Conservation (phyloP, 1,140 invertebrate genomes). For the Trypoxylus dichotomus region DNA sequence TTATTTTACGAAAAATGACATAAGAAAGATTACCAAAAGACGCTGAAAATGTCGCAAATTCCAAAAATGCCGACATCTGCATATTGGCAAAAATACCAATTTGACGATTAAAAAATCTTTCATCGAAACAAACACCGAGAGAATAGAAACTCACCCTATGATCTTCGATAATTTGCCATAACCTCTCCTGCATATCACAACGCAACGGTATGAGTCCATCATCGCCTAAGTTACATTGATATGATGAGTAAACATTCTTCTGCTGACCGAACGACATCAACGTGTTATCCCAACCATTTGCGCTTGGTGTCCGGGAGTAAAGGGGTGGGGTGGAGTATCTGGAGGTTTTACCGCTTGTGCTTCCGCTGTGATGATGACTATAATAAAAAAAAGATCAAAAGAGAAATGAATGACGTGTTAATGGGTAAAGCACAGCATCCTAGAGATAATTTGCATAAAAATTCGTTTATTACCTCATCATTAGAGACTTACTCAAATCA, state of each 20-base stretch:
- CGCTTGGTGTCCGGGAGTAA: conserved; percentile 53
- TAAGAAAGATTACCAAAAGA: no score
- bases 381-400: not conserved
- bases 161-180: conserved; percentile 78
- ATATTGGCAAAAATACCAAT: no score
- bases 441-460: no score
- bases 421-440: no score
- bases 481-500: no score
- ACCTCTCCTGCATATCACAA: conserved; percentile 75
- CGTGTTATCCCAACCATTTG: conserved; percentile 45
- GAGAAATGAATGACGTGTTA: not conserved
- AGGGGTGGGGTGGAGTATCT: conserved; percentile 51
- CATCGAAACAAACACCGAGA: not conserved
- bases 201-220: conserved; percentile 79
- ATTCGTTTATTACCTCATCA: no score
- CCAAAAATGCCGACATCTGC: no score
- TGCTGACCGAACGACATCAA: conserved; percentile 30
- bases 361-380: conserved; percentile 33
- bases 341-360: conserved; percentile 40
- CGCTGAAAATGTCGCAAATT: no score
- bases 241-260: conserved; percentile 18
- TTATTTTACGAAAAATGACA: no score
- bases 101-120: no score
- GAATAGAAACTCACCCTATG: conserved; percentile 64
- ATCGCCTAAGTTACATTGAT: conserved; percentile 53